Evolutionary conservation across 1,140 invertebrate species (phyloP).

Genomic region (Cardiocondyla obscurior): DNA sequence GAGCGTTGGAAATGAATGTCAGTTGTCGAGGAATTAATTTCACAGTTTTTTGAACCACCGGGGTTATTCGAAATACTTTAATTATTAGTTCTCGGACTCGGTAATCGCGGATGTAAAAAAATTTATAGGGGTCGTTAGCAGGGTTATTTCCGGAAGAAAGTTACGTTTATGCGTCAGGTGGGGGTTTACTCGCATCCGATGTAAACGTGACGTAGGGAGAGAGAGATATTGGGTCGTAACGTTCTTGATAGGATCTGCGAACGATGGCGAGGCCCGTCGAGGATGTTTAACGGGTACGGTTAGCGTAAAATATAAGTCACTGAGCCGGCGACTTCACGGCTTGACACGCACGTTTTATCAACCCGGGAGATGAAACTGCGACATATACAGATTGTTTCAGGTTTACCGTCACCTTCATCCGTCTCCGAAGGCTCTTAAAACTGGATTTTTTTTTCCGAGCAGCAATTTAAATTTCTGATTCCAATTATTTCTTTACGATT

Average conservation of each 20-base stretch:
- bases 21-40: too few species aligned
- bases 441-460: neutral
- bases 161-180: neutral
- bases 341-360: constrained; percentile 42
- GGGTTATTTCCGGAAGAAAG: neutral
- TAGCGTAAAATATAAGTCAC: constrained; percentile 40
- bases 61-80: neutral
- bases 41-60: too few species aligned
- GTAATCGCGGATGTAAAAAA: neutral
- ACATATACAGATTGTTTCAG: constrained; percentile 5
- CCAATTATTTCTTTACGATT: neutral
- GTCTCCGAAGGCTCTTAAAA: neutral
- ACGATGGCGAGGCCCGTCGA: constrained; percentile 9
- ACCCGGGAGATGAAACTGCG: neutral
- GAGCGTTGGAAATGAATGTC: too few species aligned
- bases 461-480: neutral
- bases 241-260: constrained; percentile 20
- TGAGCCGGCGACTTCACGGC: neutral
- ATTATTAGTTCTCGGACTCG: neutral
- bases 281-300: constrained; percentile 41
- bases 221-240: constrained; percentile 36
- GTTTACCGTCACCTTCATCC: neutral
- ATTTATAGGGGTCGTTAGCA: neutral
- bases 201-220: neutral
- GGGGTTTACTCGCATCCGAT: neutral